Evolutionary conservation across 2,113 vertebrate genomes (phyloP).

Genomic region (Xerus inauris): DNA sequence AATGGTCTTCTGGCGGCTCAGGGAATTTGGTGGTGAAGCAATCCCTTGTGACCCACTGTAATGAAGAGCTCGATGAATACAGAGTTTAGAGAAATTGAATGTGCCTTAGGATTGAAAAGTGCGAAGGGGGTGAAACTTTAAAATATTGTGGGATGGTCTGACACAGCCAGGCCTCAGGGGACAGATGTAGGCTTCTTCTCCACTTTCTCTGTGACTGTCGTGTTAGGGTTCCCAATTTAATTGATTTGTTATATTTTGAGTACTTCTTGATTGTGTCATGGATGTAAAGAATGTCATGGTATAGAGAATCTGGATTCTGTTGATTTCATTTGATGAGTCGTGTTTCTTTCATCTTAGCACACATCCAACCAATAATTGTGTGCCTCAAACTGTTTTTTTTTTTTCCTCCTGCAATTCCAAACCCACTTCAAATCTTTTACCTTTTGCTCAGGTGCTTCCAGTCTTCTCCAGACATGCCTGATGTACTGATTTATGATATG

Average conservation of each 20-base stretch:
- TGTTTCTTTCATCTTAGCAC: not conserved
- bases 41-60: not conserved
- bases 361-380: not conserved
- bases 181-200: not conserved
- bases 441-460: not conserved
- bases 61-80: not conserved
- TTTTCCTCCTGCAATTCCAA: not conserved
- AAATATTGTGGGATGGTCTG: not conserved
- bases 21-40: not conserved
- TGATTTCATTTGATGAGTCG: constrained; percentile 30
- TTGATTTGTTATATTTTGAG: not conserved
- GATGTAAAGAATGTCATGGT: not conserved
- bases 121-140: not conserved
- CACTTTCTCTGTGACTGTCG: not conserved
- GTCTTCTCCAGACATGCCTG: not conserved
- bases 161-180: not conserved
- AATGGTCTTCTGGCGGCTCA: not conserved
- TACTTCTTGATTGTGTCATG: not conserved
- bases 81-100: constrained; percentile 1
- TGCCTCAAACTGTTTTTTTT: not conserved
- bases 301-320: constrained; percentile 9
- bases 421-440: not conserved
- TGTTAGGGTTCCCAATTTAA: not conserved
- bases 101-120: not conserved
- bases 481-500: not conserved